Evolutionary conservation across 92 coral and sea anemone species (phyloP).

Genomic region (Zoanthus sansibaricus): DNA sequence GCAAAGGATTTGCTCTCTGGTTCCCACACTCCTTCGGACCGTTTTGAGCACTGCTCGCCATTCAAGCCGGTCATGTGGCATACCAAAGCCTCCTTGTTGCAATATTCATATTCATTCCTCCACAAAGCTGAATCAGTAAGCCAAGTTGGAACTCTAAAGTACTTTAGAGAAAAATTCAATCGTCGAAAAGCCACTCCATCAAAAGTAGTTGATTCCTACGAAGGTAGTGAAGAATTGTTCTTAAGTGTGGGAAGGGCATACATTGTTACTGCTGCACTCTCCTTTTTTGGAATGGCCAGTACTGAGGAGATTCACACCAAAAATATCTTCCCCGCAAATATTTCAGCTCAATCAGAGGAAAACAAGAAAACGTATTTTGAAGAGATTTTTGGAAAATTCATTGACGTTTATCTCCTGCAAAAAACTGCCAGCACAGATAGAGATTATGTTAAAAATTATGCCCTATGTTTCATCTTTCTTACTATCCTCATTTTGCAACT

Average conservation of each 20-base stretch:
- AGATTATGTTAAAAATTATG: constrained; percentile 62
- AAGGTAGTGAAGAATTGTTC: constrained; percentile 83
- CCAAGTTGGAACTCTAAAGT: constrained; percentile 77
- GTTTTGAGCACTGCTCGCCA: constrained; percentile 71
- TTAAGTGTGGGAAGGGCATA: constrained; percentile 74
- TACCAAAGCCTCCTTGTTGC: constrained; percentile 67
- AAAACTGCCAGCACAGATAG: not conserved
- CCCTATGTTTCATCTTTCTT: constrained; percentile 70
- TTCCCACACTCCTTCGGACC: constrained; percentile 81
- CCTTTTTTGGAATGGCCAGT: constrained; percentile 72
- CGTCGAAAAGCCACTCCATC: constrained; percentile 76
- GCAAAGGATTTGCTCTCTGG: constrained; percentile 70
- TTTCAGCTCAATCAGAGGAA: constrained; percentile 27
- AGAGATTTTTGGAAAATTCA: constrained; percentile 62
- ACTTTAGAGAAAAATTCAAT: constrained; percentile 80
- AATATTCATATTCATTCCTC: constrained; percentile 72
- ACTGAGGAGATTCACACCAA: constrained; percentile 55
- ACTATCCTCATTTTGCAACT: constrained; percentile 68
- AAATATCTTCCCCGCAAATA: constrained; percentile 65
- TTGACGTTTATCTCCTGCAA: constrained; percentile 9
- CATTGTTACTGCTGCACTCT: constrained; percentile 64
- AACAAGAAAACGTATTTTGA: constrained; percentile 65
- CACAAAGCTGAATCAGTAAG: constrained; percentile 78
- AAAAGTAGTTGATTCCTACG: constrained; percentile 78
- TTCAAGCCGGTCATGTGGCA: constrained; percentile 82